phyloP scores from a whole-genome alignment of 2,797 vertebrate genomes.

The Halcyon smyrnensis region DNA sequence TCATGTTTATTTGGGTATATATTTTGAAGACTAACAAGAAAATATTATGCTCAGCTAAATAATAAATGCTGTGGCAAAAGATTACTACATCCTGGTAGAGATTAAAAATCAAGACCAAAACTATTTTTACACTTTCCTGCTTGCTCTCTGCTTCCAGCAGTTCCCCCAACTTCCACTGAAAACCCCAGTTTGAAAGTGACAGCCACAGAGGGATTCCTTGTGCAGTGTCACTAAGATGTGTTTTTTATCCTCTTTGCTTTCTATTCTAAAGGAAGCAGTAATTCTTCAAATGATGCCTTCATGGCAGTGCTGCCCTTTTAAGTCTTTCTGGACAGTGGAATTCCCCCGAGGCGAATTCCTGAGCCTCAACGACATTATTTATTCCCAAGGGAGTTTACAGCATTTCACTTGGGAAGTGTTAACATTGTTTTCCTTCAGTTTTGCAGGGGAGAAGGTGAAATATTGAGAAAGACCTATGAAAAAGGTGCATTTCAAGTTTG shows the following conservation, averaged over 20 bases:
- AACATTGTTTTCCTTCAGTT: slow-evolving; percentile 10
- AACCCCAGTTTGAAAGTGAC: neutral
- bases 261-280: slow-evolving; percentile 35
- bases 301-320: neutral
- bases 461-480: neutral
- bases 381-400: slow-evolving; percentile 30
- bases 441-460: neutral
- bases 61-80: slow-evolving; percentile 32
- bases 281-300: slow-evolving; percentile 59
- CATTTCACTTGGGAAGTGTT: slow-evolving; percentile 27
- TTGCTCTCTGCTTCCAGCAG: neutral
- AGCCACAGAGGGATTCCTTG: neutral
- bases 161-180: neutral
- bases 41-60: slow-evolving; percentile 38
- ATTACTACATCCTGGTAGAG: neutral
- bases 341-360: slow-evolving; percentile 25
- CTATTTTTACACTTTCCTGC: neutral
- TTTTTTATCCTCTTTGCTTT: slow-evolving; percentile 30
- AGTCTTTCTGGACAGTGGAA: neutral
- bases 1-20: slow-evolving; percentile 34
- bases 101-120: neutral
- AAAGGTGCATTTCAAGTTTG: neutral
- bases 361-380: slow-evolving; percentile 33
- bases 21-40: slow-evolving; percentile 48
- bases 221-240: neutral